Percentiles rank a stretch among this genome's conserved stretches.
These are phyloP conservation scores for Amphiprion percula DNA, from an alignment of 2,113 vertebrate species.

Conservation along the genomic window DNA sequence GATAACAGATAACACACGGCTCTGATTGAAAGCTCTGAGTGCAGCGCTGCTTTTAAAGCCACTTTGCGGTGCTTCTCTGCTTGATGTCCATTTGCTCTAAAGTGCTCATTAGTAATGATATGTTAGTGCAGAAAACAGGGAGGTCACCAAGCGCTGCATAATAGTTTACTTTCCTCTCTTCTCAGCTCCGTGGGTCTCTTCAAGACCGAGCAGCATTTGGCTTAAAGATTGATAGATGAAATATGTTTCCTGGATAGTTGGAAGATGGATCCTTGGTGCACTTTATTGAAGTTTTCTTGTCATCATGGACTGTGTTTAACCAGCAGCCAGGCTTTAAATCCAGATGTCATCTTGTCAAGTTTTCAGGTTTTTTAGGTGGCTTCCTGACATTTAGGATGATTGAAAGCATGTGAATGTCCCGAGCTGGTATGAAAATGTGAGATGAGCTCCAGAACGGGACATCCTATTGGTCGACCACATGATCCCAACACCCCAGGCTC, in stretches of 20 bases:
- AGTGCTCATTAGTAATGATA: slow-evolving; percentile 31
- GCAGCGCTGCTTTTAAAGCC: background rate
- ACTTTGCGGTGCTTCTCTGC: slow-evolving; percentile 31
- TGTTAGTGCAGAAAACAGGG: slow-evolving; percentile 7
- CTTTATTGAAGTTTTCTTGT: slow-evolving; percentile 7
- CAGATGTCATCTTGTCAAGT: slow-evolving; percentile 41
- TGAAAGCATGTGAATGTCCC: slow-evolving; percentile 19
- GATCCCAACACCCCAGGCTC: background rate
- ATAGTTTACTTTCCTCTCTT: background rate
- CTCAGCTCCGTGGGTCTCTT: background rate
- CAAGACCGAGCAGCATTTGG: too few species aligned
- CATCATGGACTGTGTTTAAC: slow-evolving; percentile 26
- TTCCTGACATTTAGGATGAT: slow-evolving; percentile 38
- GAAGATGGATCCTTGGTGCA: background rate
- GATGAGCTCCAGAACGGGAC: background rate
- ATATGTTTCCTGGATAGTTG: too few species aligned
- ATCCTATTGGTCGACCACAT: too few species aligned
- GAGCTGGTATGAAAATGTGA: slow-evolving; percentile 11
- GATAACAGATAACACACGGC: background rate
- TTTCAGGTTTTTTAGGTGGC: slow-evolving; percentile 37
- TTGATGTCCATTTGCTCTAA: slow-evolving; percentile 21
- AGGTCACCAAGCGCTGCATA: background rate
- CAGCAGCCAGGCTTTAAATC: slow-evolving; percentile 32
- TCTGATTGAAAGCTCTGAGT: slow-evolving; percentile 8
- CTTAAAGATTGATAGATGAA: too few species aligned